Evolutionary conservation across 2,888 invertebrate genomes (phyloP).

Genomic region (Chromoteleia sp.): DNA sequence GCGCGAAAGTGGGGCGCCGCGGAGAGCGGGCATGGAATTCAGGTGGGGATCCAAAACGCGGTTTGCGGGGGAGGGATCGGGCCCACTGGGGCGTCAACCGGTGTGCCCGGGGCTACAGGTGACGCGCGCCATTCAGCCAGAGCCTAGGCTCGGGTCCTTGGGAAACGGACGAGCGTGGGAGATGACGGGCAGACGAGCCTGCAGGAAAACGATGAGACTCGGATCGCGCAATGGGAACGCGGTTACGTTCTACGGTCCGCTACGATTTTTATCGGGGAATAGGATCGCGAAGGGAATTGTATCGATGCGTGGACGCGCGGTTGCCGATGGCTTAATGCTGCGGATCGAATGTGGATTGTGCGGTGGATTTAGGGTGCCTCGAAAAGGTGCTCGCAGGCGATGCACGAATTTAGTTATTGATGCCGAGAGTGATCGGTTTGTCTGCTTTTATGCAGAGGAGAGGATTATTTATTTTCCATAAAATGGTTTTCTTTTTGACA

Average conservation of each 20-base stretch:
- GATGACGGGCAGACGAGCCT: constrained; percentile 46
- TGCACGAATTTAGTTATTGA: too few species aligned
- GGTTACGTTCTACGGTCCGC: constrained; percentile 1
- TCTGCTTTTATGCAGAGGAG: too few species aligned
- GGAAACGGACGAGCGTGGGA: constrained; percentile 59
- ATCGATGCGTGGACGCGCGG: constrained; percentile 8
- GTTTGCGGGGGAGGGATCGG: constrained; percentile 43
- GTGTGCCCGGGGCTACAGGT: constrained; percentile 58
- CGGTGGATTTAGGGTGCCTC: too few species aligned
- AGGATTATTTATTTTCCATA: too few species aligned
- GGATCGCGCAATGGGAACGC: constrained; percentile 38
- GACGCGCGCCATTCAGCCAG: constrained; percentile 56
- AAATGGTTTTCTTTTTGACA: too few species aligned
- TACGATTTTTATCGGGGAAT: constrained; percentile 5
- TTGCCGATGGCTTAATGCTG: constrained; percentile 6
- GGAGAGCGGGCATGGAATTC: constrained; percentile 40
- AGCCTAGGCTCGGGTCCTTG: constrained; percentile 15
- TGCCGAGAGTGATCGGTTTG: too few species aligned
- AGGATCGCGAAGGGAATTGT: constrained; percentile 22
- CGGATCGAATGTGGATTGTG: not conserved
- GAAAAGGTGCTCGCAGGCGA: too few species aligned
- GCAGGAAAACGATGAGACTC: not conserved
- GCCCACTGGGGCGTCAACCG: constrained; percentile 66
- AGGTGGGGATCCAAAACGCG: constrained; percentile 55
- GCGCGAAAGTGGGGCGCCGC: constrained; percentile 63